Base-by-base conservation (phyloP, 1,140 invertebrate species). In the Thaumetopoea pityocampa region DNA sequence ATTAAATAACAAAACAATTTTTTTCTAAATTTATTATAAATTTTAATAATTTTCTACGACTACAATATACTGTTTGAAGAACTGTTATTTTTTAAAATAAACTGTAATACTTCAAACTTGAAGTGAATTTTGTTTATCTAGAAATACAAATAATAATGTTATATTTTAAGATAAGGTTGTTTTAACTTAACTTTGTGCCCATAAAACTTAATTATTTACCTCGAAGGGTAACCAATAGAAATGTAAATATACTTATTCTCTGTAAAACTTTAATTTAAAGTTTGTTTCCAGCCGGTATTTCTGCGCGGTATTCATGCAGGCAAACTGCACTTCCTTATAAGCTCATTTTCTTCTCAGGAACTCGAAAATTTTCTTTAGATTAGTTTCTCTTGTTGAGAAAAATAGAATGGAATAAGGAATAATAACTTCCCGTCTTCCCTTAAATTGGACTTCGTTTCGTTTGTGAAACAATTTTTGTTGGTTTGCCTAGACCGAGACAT, bases 341-440 rank as follows among this genome's bases (percentile, higher is more conserved):
- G 77, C 74, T 84, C 77, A 81, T 84, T 84, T 81, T 81, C 73
- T 77, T 81, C 63, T 65, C 54, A 62, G 71, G 50, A 64, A 67
- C 74, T 76, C 71, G 71, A 80, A 83, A 79, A 81, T 81, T 81
- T 81, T 80, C 73, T 84, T 81, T 81, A 78, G 71, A 81, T 81
- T 84, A 84, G 80, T 84, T 84, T 80, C 67, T 80, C 71, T 81
- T 80, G 73, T 84, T 81, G 73, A 51, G 74, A 66, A 80, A 78
- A 84, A 81, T 72, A 78, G 63, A 57, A 70, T 58, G 57, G 64
- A 60, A 70, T 63, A 70, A 61, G 55, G 59, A 79, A 80, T 80
- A 79, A 81, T 76, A 79, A 81, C 72, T 67, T 70, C 56, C 53
- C 49, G 55, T 76, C 60, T 65, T 52, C 52, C 59, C 58, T 69